Base-by-base conservation (phyloP, 2,113 vertebrate species). In the Eclectus roratus region DNA sequence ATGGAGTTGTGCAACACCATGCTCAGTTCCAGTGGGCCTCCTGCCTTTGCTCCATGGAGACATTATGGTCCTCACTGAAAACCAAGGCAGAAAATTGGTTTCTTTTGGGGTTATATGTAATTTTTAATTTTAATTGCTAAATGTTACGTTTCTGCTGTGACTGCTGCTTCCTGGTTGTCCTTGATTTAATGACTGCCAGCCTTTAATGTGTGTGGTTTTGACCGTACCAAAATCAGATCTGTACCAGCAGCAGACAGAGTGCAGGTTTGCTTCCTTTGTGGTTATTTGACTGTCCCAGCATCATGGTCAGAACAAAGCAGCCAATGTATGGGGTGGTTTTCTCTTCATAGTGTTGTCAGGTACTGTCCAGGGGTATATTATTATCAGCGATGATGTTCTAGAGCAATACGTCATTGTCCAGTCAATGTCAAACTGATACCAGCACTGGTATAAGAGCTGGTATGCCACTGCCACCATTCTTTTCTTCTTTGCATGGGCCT, bases 301-400 rank as follows among this genome's bases (percentile, higher is more conserved):
- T 72, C 19, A 31, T 0, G 1, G 31, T 33, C 4, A 16, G 49
- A 80, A n/a, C 19, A 46, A 83, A 69, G 23, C 2, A 1, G 13
- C 9, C 0, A 1, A 12, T 23, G 15, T 28, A 17, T 13, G 60
- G 27, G 24, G 20, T 49, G 28, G 11, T 44, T 37, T 91, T 74
- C 21, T 83, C 35, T 71, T 68, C 18, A 4, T 31, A 7, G 24
- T 43, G 31, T 28, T 31, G 17, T n/a, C 17, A 33, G 33, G 28
- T 39, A 23, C 52, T 28, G 11, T 76, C 37, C 56, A 64, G 39
- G 58, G 17, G 3, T 41, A 55, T 13, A 17, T 50, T 65, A 8
- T 47, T 15, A 17, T 14, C n/a, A 31, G 41, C 44, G n/a, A 33
- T 63, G 50, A 24, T 65, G 69, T 19, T 64, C 23, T 64, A 68